These are phyloP conservation scores for Darevskia mixta DNA, from an alignment of 2,797 vertebrate species.

Conservation along the genomic window DNA sequence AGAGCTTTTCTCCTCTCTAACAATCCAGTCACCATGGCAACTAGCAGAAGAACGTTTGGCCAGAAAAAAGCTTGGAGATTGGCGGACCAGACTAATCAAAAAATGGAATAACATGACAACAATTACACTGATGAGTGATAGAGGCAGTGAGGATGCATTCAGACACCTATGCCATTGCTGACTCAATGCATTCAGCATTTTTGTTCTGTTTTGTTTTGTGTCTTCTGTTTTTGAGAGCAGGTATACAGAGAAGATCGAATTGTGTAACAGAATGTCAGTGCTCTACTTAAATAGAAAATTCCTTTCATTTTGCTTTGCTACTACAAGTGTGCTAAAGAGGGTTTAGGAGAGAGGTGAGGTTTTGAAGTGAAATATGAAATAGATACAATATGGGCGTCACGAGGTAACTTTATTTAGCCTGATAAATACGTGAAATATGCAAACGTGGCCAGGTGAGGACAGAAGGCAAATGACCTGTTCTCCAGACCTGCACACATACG, in stretches of 20 bases:
- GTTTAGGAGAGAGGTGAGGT: constrained; percentile 84
- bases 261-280: constrained; percentile 86
- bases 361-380: constrained; percentile 87
- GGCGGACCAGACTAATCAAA: constrained; percentile 85
- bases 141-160: constrained; percentile 80
- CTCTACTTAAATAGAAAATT: constrained; percentile 87
- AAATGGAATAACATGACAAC: constrained; percentile 87
- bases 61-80: constrained; percentile 85
- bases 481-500: background rate
- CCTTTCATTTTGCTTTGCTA: constrained; percentile 84
- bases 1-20: constrained; percentile 82
- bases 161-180: constrained; percentile 82
- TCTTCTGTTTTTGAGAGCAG: constrained; percentile 84
- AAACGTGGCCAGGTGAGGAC: constrained; percentile 30
- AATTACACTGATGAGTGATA: constrained; percentile 87
- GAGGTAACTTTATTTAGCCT: constrained; percentile 82
- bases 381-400: constrained; percentile 82
- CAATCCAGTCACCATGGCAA: constrained; percentile 90
- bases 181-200: constrained; percentile 76
- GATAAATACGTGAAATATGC: constrained; percentile 59
- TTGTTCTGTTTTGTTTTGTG: constrained; percentile 70
- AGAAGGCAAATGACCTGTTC: constrained; percentile 1
- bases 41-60: constrained; percentile 85
- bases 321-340: constrained; percentile 84
- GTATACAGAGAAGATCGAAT: constrained; percentile 86